Base-by-base conservation (phyloP, 2,113 vertebrate species). In the Corythornis madagascariensis region DNA sequence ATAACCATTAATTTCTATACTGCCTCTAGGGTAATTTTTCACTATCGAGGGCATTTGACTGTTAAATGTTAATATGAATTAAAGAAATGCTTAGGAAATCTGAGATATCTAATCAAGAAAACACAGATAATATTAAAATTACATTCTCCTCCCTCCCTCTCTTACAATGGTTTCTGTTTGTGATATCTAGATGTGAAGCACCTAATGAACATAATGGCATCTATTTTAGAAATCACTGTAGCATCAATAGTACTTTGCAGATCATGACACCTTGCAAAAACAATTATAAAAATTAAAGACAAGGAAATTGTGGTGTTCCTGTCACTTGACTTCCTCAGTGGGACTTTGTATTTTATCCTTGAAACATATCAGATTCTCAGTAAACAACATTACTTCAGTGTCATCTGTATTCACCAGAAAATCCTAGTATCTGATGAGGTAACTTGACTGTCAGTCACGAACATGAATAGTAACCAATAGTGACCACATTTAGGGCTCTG, bases 81-180 rank as follows among this genome's bases (percentile, higher is more conserved):
- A 96, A 96, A 90, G 88, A 96, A 92, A 76, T 80, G 72, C 63
- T 87, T 89, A 86, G 88, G 87, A 92, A 94, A 29, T 91, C 77
- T 92, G 79, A 74, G 72, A 74, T 92, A 89, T 71, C 84, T 93
- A 91, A 96, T 95, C 83, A 95, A 95, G 86, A 93, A 96, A 96
- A 86, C 42, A 24, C 65, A 81, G 61, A 89, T 94, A 94, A 80
- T 9, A 94, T 96, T 88, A 92, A 92, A 86, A 86, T 83, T 15
- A 69, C 75, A 87, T 95, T 83, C 67, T 67, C 33, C 43, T 48
- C 11, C 43, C 6, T 9, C 31, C 42, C 16, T 26, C 50, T 60
- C 73, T 90, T 91, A 81, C 45, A 89, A 52, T 56, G 70, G 81
- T 87, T 86, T 29, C 86, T 92, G 40, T 63, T 92, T 90, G 78